Conservation (phyloP, 2,797 vertebrate genomes). For the Enteromius paludinosus region DNA sequence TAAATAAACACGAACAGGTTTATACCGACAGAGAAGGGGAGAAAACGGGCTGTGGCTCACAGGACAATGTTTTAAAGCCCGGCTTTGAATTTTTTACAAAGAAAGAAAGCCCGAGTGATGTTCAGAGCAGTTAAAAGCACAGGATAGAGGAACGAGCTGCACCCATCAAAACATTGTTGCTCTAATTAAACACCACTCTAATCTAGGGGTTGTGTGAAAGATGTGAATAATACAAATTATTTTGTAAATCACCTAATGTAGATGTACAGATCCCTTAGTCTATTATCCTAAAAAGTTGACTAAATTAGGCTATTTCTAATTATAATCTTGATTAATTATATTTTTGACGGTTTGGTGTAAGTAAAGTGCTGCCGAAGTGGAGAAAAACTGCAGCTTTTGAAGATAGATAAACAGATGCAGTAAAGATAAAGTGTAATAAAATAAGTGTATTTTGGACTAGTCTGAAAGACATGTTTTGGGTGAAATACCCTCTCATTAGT, state of each 20-base stretch:
- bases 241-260: not conserved
- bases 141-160: not conserved
- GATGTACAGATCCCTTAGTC: not conserved
- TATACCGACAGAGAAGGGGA: conserved; percentile 49
- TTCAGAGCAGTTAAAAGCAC: conserved; percentile 49
- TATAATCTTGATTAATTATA: not conserved
- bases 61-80: conserved; percentile 45
- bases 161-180: conserved; percentile 30
- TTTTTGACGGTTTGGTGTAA: not conserved
- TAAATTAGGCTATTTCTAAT: not conserved
- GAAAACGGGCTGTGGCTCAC: conserved; percentile 39
- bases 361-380: not conserved
- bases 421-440: not conserved
- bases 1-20: conserved; percentile 62
- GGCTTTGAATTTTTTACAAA: conserved; percentile 55
- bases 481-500: not conserved
- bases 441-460: not conserved
- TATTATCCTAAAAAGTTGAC: not conserved
- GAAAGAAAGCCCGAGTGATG: conserved; percentile 55
- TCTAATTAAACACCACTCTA: conserved; percentile 42
- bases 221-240: not conserved
- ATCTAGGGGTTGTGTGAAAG: not conserved
- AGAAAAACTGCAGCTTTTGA: not conserved
- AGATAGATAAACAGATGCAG: not conserved
- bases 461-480: not conserved